These are phyloP conservation scores for Eupeodes luniger DNA, from an alignment of 2,888 invertebrate genomes.

Conservation along the genomic window DNA sequence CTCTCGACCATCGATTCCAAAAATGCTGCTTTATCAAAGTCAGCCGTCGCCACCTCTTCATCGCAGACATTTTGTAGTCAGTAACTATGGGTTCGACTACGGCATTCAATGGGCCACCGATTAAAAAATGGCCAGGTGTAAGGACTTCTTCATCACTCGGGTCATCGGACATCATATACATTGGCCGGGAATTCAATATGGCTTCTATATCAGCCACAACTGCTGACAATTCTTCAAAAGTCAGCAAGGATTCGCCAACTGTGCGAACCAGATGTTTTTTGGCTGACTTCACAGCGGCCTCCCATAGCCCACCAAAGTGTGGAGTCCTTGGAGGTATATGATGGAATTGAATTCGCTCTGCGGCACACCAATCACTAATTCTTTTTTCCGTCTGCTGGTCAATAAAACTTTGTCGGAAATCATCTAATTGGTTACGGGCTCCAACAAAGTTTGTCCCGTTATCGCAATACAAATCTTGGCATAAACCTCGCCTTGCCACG, in stretches of 20 bases:
- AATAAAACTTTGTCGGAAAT: no score
- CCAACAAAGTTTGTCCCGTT: no score
- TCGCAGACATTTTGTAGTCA: neutral
- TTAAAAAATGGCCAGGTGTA: conserved; percentile 36
- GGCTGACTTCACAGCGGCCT: conserved; percentile 43
- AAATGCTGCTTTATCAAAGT: conserved; percentile 30
- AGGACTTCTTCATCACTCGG: neutral
- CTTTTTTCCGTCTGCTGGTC: no score
- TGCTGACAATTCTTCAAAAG: neutral
- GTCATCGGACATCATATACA: neutral
- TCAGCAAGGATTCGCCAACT: neutral
- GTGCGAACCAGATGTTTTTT: conserved; percentile 1
- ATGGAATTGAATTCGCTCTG: conserved; percentile 55
- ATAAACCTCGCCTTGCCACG: no score
- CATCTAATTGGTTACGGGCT: no score
- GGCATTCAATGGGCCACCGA: conserved; percentile 41
- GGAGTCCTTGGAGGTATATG: conserved; percentile 68
- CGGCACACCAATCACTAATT: conserved; percentile 40
- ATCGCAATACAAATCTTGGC: no score
- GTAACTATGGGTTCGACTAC: conserved; percentile 34
- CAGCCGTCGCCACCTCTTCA: neutral
- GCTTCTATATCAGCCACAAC: neutral
- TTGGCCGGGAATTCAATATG: neutral
- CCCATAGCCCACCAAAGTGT: conserved; percentile 69
- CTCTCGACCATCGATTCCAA: conserved; percentile 20